Evolutionary conservation across 2,113 vertebrate species (phyloP).

Genomic region (Machaerirhynchus nigripectus): DNA sequence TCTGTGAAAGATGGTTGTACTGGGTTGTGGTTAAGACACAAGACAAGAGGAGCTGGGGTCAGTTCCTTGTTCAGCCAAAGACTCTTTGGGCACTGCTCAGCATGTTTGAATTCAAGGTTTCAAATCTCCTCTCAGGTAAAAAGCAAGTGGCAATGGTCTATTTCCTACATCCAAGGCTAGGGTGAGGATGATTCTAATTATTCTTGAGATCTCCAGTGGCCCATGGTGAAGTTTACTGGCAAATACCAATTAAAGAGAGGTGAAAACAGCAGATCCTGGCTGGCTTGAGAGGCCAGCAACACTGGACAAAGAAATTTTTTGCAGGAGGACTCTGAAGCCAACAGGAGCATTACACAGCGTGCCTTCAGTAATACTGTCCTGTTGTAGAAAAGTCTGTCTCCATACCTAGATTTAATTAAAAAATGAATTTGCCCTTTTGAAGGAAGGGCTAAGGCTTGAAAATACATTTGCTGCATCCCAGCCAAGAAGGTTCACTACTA

Average conservation of each 20-base stretch:
- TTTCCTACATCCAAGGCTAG: not conserved
- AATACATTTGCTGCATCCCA: not conserved
- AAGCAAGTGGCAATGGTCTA: not conserved
- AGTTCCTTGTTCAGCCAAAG: not conserved
- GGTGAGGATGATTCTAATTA: not conserved
- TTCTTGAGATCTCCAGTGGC: not conserved
- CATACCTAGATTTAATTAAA: not conserved
- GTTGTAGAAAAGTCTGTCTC: not conserved
- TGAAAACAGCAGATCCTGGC: not conserved
- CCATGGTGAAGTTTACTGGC: not conserved
- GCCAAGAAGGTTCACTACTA: not conserved
- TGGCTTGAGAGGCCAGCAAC: not conserved
- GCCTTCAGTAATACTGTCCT: not conserved
- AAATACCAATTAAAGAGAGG: not conserved
- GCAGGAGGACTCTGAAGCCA: not conserved
- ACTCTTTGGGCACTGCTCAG: not conserved
- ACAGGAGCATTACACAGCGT: not conserved
- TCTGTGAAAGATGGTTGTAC: not conserved
- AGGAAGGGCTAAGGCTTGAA: not conserved
- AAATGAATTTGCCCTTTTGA: not conserved
- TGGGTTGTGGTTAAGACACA: not conserved
- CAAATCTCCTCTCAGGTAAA: not conserved
- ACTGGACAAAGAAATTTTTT: not conserved
- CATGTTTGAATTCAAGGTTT: not conserved
- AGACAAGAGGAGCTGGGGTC: not conserved